These are phyloP conservation scores for Dinoponera quadriceps DNA, from an alignment of 1,140 invertebrate genomes.

Conservation along the genomic window DNA sequence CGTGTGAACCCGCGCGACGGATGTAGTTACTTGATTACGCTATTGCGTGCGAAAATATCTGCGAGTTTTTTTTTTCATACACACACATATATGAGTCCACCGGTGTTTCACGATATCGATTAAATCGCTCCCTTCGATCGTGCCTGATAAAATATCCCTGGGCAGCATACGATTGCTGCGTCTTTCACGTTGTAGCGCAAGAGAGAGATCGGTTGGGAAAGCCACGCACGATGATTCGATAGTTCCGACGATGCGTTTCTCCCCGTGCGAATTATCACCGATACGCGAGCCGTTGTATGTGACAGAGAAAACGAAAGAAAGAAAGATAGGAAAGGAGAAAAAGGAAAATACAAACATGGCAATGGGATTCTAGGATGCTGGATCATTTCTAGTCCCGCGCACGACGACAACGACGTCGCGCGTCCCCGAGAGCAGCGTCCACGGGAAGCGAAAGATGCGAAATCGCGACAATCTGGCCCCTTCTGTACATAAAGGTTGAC, in stretches of 20 bases:
- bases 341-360: conserved; percentile 25
- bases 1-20: no score
- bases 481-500: conserved; percentile 4
- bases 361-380: conserved; percentile 53
- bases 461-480: conserved; percentile 30
- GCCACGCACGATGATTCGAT: conserved; percentile 1
- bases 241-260: no score
- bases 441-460: conserved; percentile 40
- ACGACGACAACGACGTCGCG: conserved; percentile 11
- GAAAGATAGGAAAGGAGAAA: neutral
- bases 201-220: neutral
- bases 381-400: conserved; percentile 28
- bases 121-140: conserved; percentile 13
- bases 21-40: no score
- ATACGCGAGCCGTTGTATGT: no score
- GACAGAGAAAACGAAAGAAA: no score
- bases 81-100: no score
- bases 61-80: no score
- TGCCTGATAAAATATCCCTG: conserved; percentile 23
- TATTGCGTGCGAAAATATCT: no score
- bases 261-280: no score
- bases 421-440: conserved; percentile 47
- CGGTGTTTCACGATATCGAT: conserved; percentile 1
- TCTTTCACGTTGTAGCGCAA: neutral
- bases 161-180: neutral